A percentile compares a stretch with the other conserved stretches of the same genome.
Evolutionary conservation across 2,797 vertebrate genomes (phyloP).

Genomic region (Hylomyscus alleni): DNA sequence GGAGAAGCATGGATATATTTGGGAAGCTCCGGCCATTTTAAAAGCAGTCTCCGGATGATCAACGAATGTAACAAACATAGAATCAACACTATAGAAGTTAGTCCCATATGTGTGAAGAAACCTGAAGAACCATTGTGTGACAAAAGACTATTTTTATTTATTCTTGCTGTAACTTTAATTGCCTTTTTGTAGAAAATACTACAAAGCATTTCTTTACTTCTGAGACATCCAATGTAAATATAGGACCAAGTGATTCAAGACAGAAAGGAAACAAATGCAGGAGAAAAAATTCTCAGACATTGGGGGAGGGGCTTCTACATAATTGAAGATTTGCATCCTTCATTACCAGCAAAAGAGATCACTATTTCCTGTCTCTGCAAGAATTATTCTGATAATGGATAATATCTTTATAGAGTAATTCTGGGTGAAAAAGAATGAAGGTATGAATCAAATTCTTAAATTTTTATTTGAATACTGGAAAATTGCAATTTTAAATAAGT

Average conservation of each 20-base stretch:
- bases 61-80: background rate
- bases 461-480: background rate
- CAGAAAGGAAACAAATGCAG: background rate
- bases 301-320: background rate
- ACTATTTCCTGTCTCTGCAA: background rate
- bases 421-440: background rate
- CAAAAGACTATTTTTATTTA: slow-evolving; percentile 35
- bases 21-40: background rate
- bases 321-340: background rate
- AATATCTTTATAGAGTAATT: background rate
- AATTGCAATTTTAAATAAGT: background rate
- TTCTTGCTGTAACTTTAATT: background rate
- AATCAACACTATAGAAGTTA: background rate
- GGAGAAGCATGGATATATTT: background rate
- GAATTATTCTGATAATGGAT: background rate
- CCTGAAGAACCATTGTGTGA: background rate
- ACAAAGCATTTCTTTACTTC: background rate
- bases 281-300: background rate
- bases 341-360: background rate
- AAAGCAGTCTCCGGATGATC: background rate
- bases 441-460: background rate
- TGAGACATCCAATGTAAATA: background rate
- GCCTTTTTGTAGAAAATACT: background rate
- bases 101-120: background rate
- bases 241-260: background rate